Evolutionary conservation across 2,888 invertebrate species (phyloP).

Genomic region (Rutpela maculata): DNA sequence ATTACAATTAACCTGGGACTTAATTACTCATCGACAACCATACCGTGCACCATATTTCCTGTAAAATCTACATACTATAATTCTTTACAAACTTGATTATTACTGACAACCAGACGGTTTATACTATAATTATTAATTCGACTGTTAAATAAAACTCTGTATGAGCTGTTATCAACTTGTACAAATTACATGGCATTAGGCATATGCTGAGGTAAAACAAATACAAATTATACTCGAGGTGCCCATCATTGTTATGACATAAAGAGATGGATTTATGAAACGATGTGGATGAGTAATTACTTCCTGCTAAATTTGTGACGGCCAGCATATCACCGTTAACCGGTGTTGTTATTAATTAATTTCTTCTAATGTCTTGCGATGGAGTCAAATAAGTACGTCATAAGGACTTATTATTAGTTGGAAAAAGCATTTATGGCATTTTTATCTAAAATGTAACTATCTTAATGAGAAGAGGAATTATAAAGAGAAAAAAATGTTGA

Average conservation of each 20-base stretch:
- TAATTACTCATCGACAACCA: neutral
- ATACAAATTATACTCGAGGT: neutral
- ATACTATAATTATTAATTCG: neutral
- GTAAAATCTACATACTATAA: neutral
- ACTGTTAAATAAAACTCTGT: conserved; percentile 5
- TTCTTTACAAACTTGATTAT: neutral
- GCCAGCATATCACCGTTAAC: neutral
- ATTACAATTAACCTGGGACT: too few species aligned
- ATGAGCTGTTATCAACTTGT: neutral
- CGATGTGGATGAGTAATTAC: conserved; percentile 7
- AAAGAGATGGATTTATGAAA: conserved; percentile 3
- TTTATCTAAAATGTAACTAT: too few species aligned
- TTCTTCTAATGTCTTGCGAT: neutral
- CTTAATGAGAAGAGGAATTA: too few species aligned
- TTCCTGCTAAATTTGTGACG: neutral
- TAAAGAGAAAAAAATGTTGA: too few species aligned
- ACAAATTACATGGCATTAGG: neutral
- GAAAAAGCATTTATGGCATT: too few species aligned
- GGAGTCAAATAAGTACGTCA: too few species aligned
- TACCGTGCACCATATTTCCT: neutral
- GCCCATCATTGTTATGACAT: neutral
- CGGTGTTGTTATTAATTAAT: neutral
- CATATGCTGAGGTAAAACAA: neutral
- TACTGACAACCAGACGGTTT: neutral
- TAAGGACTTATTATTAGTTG: too few species aligned